Conservation (phyloP, 2,797 vertebrate genomes). For the Sebastes cheni region DNA sequence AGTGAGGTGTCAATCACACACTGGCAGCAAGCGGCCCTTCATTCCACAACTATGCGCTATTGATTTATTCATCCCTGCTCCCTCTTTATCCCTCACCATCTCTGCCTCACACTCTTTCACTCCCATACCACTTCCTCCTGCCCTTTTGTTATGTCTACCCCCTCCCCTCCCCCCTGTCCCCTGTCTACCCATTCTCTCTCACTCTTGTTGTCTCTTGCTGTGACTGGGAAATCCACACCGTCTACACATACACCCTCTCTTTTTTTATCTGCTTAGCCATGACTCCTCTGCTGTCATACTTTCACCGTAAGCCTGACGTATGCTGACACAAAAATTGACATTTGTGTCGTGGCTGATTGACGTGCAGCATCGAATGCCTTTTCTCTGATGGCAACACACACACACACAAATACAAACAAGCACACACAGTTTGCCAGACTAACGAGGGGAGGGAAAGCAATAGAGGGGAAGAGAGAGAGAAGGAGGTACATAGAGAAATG, state of each 20-base stretch:
- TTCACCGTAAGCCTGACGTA: conserved; percentile 18
- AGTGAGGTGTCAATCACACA: conserved; percentile 72
- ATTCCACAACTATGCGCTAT: conserved; percentile 53
- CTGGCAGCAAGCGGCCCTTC: conserved; percentile 43
- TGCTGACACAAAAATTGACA: conserved; percentile 52
- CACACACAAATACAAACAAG: not conserved
- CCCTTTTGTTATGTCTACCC: conserved; percentile 22
- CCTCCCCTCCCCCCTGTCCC: not conserved
- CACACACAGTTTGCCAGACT: conserved; percentile 5
- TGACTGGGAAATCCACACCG: conserved; percentile 10
- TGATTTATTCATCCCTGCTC: conserved; percentile 69
- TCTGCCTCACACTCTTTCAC: conserved; percentile 19
- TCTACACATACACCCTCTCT: not conserved
- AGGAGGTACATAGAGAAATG: not conserved
- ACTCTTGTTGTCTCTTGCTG: conserved; percentile 16
- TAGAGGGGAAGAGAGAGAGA: not conserved
- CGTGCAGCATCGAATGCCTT: conserved; percentile 19
- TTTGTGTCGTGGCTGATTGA: conserved; percentile 61
- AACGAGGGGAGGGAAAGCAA: conserved; percentile 15
- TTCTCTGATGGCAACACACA: conserved; percentile 13
- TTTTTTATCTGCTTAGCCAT: conserved; percentile 26
- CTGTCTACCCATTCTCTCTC: not conserved
- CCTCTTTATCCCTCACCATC: conserved; percentile 43
- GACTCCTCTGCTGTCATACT: conserved; percentile 48
- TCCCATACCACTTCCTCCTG: conserved; percentile 17